Conservation (phyloP, 1,140 invertebrate species). For the Oedothorax gibbosus region DNA sequence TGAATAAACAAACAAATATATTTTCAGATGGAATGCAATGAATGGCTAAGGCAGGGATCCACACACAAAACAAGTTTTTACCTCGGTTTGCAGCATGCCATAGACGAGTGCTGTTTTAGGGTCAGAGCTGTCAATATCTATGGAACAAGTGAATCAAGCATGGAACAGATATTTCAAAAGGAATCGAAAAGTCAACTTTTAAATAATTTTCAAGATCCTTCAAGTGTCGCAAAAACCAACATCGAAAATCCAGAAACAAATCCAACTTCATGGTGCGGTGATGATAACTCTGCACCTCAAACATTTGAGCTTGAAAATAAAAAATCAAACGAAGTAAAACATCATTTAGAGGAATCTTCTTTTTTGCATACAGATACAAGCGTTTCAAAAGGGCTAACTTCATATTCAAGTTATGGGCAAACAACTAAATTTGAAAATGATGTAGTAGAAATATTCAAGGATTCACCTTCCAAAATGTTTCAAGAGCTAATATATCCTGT, state of each 20-base stretch:
- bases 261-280: not conserved
- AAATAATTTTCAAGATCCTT: not conserved
- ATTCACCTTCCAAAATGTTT: too few relatives aligned
- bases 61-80: constrained; percentile 71
- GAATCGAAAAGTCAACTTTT: not conserved
- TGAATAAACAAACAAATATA: not conserved
- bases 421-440: too few relatives aligned
- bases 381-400: too few relatives aligned
- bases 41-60: constrained; percentile 74
- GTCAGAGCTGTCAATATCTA: constrained; percentile 84
- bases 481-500: too few relatives aligned
- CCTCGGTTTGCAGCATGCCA: constrained; percentile 80
- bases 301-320: not conserved
- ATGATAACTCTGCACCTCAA: not conserved
- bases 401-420: too few relatives aligned
- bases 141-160: constrained; percentile 77
- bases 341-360: too few relatives aligned
- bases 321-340: too few relatives aligned
- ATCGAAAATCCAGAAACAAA: not conserved
- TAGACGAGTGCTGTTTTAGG: constrained; percentile 84
- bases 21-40: constrained; percentile 65
- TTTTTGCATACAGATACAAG: too few relatives aligned
- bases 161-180: not conserved
- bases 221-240: not conserved
- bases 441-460: too few relatives aligned